Evolutionary conservation across 1,140 invertebrate genomes (phyloP), one percentile per base, ranked within the genome.

Genomic region (Mactra quadrangularis): DNA sequence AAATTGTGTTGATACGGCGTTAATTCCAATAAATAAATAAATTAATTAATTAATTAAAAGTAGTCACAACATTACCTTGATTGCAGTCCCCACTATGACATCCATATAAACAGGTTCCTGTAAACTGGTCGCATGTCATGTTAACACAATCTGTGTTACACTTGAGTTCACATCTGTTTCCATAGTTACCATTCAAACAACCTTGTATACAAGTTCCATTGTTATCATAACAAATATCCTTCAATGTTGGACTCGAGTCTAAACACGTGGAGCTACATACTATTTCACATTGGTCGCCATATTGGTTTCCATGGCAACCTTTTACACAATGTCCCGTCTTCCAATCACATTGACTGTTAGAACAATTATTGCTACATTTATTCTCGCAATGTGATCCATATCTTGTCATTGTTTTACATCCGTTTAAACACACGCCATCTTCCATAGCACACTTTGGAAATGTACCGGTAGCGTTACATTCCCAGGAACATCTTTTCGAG

Each of bases 181-280:
- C 75, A 59, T 60, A 52, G 13, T 52, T 64, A 7, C 75, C 75
- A n/a, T 33, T 22, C 11, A 7, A 33, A 22, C 75, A 77, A 19
- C 45, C 31, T 11, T 17, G 1, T 15, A 29, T 76, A 22, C 74
- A 76, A 17, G 22, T 27, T 25, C 74, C 74, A 17, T 11, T 50
- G 15, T 7, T 13, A 17, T 64, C 9, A 50, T 76, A 22, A 33
- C 74, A 76, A 45, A 3, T 6, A 6, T 9, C 9, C 27, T 50
- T 55, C 15, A 6, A 17, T 1, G 19, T 19, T n/a, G n/a, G n/a
- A n/a, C n/a, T n/a, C 4, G 17, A 15, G n/a, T 11, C n/a, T 4
- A 25, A 3, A 55, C 70, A 72, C 2, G 50, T 57, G 1, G 7
- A 15, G 22, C 17, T 29, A 19, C 70, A 72, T n/a, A 9, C 13